These are phyloP conservation scores for Phalangium opilio DNA, from an alignment of 2,888 invertebrate species.

Conservation along the genomic window DNA sequence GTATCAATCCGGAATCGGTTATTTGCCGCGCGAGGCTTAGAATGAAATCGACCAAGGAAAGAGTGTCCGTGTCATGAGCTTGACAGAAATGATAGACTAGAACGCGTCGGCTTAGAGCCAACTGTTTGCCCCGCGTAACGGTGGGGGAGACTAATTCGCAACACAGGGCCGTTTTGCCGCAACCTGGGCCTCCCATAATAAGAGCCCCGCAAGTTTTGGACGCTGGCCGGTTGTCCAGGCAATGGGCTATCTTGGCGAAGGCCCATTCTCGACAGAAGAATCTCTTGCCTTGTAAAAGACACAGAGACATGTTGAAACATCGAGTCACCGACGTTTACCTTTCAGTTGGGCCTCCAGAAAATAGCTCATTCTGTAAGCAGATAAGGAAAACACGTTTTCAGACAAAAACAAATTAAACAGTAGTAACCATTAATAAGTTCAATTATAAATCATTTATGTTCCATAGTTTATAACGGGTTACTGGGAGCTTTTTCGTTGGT, in stretches of 20 bases:
- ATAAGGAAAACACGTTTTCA: too few species aligned
- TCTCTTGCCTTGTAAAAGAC: conserved; percentile 37
- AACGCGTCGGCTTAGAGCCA: conserved; percentile 54
- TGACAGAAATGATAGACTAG: conserved; percentile 68
- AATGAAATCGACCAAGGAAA: conserved; percentile 71
- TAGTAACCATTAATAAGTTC: too few species aligned
- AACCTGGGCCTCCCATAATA: conserved; percentile 78
- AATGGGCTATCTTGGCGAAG: conserved; percentile 79
- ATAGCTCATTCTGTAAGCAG: conserved; percentile 8
- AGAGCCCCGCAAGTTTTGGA: conserved; percentile 67
- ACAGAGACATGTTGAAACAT: conserved; percentile 23
- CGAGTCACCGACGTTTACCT: conserved; percentile 12
- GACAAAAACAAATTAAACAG: too few species aligned
- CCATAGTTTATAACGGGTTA: too few species aligned
- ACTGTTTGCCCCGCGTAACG: conserved; percentile 26
- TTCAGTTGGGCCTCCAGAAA: conserved; percentile 11
- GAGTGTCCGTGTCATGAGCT: conserved; percentile 58
- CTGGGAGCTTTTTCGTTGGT: too few species aligned
- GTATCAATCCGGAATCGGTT: conserved; percentile 33
- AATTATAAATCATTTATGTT: too few species aligned
- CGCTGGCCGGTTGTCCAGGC: conserved; percentile 59
- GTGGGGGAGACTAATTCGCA: conserved; percentile 24
- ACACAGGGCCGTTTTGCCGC: conserved; percentile 60
- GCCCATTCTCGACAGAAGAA: conserved; percentile 93
- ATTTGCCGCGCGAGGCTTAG: conserved; percentile 70